Base-by-base conservation (phyloP, 2,888 invertebrate species). In the Lasius platythorax region DNA sequence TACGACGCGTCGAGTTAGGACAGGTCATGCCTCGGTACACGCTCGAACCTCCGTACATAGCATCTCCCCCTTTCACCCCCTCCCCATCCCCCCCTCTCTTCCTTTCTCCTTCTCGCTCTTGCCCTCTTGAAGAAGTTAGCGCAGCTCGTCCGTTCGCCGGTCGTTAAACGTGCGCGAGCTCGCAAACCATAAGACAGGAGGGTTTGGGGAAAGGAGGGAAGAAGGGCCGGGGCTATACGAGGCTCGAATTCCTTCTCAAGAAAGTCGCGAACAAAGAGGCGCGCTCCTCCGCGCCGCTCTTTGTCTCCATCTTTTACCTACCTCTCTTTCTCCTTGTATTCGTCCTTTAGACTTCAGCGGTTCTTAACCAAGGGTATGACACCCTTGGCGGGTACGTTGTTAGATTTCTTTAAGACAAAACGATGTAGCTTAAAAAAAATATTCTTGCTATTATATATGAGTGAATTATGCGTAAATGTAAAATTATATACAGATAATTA, bases 1-100 rank as follows among this genome's bases (percentile, higher is more conserved):
- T 81, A 87, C 86, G 87, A 88, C 79, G 73, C 85, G 84, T 87
- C 61, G 85, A 79, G 89, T 89, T 88, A 88, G 87, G 88, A 87
- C 85, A 88, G 89, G 88, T 88, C 88, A 85, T 88, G 88, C 83
- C 86, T 84, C 82, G 84, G 58, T 72, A 53, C 84, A 73, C 66
- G 81, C 74, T 82, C 75, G 70, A 83, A 66, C 40, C 67, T 67
- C 43, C 37, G 66, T 66, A 66, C 64, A 64, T 40, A 66, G 66
- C 66, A 23, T 50, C 50, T 70, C 18, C 18, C 43, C 9, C 18
- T 23, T 18, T 12, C 6, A 3, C 9, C 15, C 58, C 50, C 3
- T 2, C 11, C 28, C 8, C 73, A 11, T 5, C 9, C 33, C 0
- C 1, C 40, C 15, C 33, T n/a, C 33, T 28, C 64, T 28, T n/a